Evolutionary conservation across 2,113 vertebrate genomes (phyloP), one percentile per base, ranked within the genome.

Genomic region (Cyprinus carpio): DNA sequence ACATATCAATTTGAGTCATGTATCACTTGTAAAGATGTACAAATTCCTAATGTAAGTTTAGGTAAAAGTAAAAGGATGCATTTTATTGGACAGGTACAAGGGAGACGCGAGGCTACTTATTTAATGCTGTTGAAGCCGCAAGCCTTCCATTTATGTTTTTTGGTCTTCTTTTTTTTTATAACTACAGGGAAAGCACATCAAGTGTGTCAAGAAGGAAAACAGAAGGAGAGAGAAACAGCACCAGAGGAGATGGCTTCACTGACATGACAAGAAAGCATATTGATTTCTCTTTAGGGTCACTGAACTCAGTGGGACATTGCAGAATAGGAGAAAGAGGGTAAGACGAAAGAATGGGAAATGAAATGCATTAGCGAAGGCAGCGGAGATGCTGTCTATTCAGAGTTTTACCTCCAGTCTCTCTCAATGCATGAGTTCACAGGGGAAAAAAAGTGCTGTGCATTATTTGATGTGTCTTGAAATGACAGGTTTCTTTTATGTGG

Each of bases 231-330:
- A 51, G 43, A 87, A 87, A 83, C 29, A 74, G 43, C 69, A 72
- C 16, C 81, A 82, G 87, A 83, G 58, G 49, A 80, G 67, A 75
- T 81, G 60, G 64, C 60, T 86, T 83, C 54, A 64, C 18, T 87
- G 74, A 81, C 75, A 87, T 85, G 76, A 88, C 87, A 86, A 87
- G 80, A 87, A 90, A 84, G 85, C 54, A 84, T 87, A 89, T 89
- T 89, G 87, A 87, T 89, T 90, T 88, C 69, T 86, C 85, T 87
- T 89, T 51, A 85, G 89, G 87, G 88, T 87, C 80, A 87, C 79
- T 82, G 88, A 88, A 81, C 87, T 85, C 51, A 34, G 76, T 80
- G 81, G 76, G 54, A 85, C 77, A 72, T 37, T 80, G 20, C 75
- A 51, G 81, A 71, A 76, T 46, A 51, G 40, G 10, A 60, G 46